Percentiles rank a stretch among this genome's conserved stretches.
These are phyloP conservation scores for Noctua comes DNA, from an alignment of 2,888 invertebrate species.

Conservation along the genomic window DNA sequence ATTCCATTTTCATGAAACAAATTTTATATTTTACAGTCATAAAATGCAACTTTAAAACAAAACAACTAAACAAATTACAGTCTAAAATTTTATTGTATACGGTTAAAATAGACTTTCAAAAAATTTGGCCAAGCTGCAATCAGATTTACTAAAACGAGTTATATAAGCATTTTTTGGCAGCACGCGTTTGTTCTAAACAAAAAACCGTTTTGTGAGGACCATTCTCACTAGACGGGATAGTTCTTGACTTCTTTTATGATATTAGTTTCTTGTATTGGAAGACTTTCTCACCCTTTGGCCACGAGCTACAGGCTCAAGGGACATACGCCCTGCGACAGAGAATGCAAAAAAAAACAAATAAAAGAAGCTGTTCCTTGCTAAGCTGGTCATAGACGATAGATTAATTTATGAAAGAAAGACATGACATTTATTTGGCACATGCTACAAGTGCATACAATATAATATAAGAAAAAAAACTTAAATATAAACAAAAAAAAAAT, in stretches of 20 bases:
- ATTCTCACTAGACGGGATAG: conserved; percentile 52
- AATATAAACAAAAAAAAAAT: too few species aligned
- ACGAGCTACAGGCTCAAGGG: not conserved
- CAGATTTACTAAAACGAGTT: conserved; percentile 65
- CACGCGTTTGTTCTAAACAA: conserved; percentile 56
- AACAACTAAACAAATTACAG: conserved; percentile 12
- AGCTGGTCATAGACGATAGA: too few species aligned
- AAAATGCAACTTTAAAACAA: not conserved
- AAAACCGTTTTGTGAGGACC: conserved; percentile 54
- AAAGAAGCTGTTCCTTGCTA: too few species aligned
- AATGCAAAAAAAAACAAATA: too few species aligned
- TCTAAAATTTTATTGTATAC: conserved; percentile 12
- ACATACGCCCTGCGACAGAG: not conserved
- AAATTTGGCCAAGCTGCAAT: conserved; percentile 60
- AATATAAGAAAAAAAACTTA: too few species aligned
- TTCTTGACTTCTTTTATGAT: conserved; percentile 36
- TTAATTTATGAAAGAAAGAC: too few species aligned
- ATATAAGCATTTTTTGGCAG: conserved; percentile 69
- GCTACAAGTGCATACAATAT: too few species aligned
- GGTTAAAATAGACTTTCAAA: conserved; percentile 40
- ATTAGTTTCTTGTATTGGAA: conserved; percentile 24
- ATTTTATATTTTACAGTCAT: not conserved
- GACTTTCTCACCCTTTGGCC: not conserved
- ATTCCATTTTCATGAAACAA: not conserved
- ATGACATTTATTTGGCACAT: too few species aligned